Evolutionary conservation across 2,113 vertebrate genomes (phyloP).

Genomic region (Spilogale gracilis): DNA sequence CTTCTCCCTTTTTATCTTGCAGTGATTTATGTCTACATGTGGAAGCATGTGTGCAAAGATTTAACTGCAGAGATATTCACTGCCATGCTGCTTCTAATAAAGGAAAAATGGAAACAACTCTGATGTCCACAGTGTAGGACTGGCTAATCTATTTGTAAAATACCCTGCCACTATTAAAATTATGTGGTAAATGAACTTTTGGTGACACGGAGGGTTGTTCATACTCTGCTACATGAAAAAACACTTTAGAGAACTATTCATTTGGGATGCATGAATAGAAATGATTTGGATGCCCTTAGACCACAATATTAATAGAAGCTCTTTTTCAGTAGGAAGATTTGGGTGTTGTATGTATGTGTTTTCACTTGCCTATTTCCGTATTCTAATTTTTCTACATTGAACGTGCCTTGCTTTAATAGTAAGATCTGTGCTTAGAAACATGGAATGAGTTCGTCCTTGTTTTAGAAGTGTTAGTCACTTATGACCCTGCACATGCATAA

Average conservation of each 20-base stretch:
- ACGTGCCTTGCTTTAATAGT: neutral
- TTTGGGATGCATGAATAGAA: neutral
- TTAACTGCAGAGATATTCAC: neutral
- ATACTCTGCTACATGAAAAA: neutral
- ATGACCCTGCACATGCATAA: neutral
- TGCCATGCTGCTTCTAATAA: neutral
- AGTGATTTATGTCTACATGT: neutral
- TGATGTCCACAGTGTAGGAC: neutral
- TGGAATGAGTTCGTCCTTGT: neutral
- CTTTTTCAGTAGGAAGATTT: slow-evolving; percentile 10
- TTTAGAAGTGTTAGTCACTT: slow-evolving; percentile 33
- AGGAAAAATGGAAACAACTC: slow-evolving; percentile 1
- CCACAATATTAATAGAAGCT: neutral
- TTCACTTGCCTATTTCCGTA: neutral
- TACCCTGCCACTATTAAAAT: neutral
- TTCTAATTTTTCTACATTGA: slow-evolving; percentile 38
- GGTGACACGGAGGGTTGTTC: neutral
- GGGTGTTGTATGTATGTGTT: neutral
- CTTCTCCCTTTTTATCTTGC: slow-evolving; percentile 42
- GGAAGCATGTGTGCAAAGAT: neutral
- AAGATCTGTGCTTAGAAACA: slow-evolving; percentile 45
- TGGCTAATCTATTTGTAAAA: slow-evolving; percentile 11
- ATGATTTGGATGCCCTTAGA: neutral
- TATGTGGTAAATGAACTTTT: neutral
- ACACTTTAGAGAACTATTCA: neutral